Base-by-base conservation (phyloP, 2,888 invertebrate genomes). In the Ophion obscuratus region DNA sequence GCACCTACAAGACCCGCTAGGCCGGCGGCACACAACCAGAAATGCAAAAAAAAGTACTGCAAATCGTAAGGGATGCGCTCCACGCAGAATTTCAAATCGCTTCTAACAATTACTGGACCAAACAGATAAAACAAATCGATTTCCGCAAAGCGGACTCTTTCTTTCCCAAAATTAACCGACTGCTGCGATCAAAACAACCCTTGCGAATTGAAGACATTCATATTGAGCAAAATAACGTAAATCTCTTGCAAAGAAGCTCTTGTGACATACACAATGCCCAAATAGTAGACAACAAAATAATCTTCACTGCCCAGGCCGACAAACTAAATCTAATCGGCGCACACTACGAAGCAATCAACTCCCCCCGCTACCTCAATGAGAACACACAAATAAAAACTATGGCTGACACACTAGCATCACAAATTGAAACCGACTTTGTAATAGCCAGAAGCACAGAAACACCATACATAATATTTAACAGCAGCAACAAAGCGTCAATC, bases 241-340 rank as follows among this genome's bases (percentile, higher is more conserved):
- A 27, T 0, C n/a, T 74, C 2, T 24, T 64, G 1, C 36, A 74
- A 70, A 3, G 47, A 2, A 78, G 62, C 24, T 2, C 9, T 0
- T 64, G 67, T 24, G 44, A 66, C 9, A 6, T 67, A 14, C 24
- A 20, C 0, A 59, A 81, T 24, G 4, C 20, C 1, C 75, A 59
- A 7, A 62, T 7, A 2, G 59, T 17, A n/a, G 44, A 79, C 2
- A 47, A 82, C 24, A 53, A 64, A 7, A 75, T 75, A 17, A 53
- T 83, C 1, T 59, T 86, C 31, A 14, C 71, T 0, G 27, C 77
- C 0, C 31, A 59, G 2, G 3, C 5, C 0, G 77, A 86, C n/a
- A 84, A 80, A 67, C 61, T 80, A 10, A 84, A 87, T 17, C 40
- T 84, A 9, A 62, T 86, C 0, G 87, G 86, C 11, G 82, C 80